Evolutionary conservation across 2,797 vertebrate genomes (phyloP).

Genomic region (Hypotaenidia okinawae): DNA sequence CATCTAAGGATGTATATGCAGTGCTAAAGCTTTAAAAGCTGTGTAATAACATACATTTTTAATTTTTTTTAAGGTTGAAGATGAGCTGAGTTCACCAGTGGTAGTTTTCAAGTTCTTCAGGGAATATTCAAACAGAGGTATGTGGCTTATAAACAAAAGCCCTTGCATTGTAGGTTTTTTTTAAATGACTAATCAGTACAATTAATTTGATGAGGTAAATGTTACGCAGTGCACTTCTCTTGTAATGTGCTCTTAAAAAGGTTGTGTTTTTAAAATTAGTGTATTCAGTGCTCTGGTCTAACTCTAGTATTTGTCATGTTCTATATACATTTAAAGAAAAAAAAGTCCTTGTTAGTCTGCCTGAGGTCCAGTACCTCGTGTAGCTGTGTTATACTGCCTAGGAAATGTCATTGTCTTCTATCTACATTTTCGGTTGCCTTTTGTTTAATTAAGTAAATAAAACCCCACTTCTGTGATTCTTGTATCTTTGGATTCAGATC

Average conservation of each 20-base stretch:
- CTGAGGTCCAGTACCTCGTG: not conserved
- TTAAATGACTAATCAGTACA: not conserved
- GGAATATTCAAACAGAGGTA: conserved; percentile 82
- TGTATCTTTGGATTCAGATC: conserved; percentile 68
- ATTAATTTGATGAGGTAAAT: not conserved
- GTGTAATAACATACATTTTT: not conserved
- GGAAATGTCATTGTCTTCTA: not conserved
- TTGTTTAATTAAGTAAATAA: conserved; percentile 28
- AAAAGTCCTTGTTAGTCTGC: not conserved
- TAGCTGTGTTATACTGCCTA: not conserved
- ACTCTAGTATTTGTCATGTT: not conserved
- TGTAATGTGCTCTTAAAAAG: not conserved
- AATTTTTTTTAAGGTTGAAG: conserved; percentile 86
- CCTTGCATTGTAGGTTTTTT: not conserved
- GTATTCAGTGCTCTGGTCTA: not conserved
- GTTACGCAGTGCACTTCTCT: not conserved
- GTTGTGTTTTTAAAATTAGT: not conserved
- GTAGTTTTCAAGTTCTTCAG: conserved; percentile 90
- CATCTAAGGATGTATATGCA: not conserved
- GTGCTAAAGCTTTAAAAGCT: not conserved
- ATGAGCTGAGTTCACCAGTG: conserved; percentile 91
- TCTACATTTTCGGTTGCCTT: conserved; percentile 7
- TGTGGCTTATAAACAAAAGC: not conserved
- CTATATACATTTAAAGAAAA: not conserved
- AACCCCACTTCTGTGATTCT: conserved; percentile 26